phyloP scores from a whole-genome alignment of 2,797 vertebrate genomes.

The Malacoraja senta region DNA sequence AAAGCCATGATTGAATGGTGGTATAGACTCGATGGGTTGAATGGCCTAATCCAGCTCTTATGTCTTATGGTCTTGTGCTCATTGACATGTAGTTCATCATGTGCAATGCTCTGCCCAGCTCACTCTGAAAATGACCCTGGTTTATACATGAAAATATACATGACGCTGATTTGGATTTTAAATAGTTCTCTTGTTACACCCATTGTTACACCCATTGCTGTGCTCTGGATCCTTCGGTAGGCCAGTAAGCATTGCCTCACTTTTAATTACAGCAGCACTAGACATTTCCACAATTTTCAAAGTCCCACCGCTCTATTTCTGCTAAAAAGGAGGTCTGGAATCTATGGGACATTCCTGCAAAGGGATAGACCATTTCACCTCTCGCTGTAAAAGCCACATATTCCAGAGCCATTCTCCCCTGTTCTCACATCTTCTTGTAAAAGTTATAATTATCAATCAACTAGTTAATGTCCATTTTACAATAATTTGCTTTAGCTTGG shows the following conservation, averaged over 20 bases:
- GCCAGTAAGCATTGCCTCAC: background rate
- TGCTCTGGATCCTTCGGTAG: background rate
- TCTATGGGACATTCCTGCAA: background rate
- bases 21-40: no score
- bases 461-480: background rate
- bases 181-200: background rate
- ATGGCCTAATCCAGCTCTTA: no score
- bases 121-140: background rate
- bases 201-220: background rate
- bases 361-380: background rate
- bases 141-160: background rate
- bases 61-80: background rate
- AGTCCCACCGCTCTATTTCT: background rate
- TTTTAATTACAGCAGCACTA: background rate
- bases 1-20: no score
- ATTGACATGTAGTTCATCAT: no score
- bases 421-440: background rate
- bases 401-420: background rate
- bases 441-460: background rate
- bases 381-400: background rate
- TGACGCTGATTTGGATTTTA: background rate
- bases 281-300: background rate
- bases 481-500: background rate
- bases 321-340: background rate
- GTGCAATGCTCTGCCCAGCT: background rate